phyloP scores from a whole-genome alignment of 2,888 invertebrate genomes.

The Argyresthia albistria region DNA sequence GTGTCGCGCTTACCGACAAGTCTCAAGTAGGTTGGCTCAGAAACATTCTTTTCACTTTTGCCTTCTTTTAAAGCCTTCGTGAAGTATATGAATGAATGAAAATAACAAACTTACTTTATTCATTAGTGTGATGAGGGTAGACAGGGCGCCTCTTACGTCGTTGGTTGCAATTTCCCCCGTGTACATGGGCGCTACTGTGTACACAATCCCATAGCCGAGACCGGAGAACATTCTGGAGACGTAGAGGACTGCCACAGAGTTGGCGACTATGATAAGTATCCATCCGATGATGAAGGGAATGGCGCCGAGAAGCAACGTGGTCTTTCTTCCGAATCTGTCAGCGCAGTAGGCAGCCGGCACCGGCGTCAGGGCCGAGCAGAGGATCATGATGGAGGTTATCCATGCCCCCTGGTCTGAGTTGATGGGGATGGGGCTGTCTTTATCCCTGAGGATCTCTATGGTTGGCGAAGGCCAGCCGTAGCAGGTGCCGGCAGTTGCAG shows the following conservation, averaged over 20 bases:
- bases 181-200: constrained; percentile 75
- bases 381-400: constrained; percentile 76
- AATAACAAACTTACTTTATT: constrained; percentile 61
- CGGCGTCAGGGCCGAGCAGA: constrained; percentile 76
- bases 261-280: constrained; percentile 74
- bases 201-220: constrained; percentile 74
- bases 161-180: constrained; percentile 76
- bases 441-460: constrained; percentile 56
- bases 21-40: neutral
- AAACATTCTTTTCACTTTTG: neutral
- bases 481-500: constrained; percentile 67
- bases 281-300: constrained; percentile 75
- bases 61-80: neutral
- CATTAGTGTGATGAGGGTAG: constrained; percentile 73
- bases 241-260: constrained; percentile 69
- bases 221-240: constrained; percentile 75
- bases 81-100: no score
- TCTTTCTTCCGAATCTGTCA: constrained; percentile 78
- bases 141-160: constrained; percentile 73
- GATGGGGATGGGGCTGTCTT: constrained; percentile 61
- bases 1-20: neutral
- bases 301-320: constrained; percentile 72
- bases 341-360: constrained; percentile 74
- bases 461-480: constrained; percentile 76
- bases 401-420: constrained; percentile 68